phyloP scores from a whole-genome alignment of 2,888 invertebrate species.

The Calephelis perditalis region DNA sequence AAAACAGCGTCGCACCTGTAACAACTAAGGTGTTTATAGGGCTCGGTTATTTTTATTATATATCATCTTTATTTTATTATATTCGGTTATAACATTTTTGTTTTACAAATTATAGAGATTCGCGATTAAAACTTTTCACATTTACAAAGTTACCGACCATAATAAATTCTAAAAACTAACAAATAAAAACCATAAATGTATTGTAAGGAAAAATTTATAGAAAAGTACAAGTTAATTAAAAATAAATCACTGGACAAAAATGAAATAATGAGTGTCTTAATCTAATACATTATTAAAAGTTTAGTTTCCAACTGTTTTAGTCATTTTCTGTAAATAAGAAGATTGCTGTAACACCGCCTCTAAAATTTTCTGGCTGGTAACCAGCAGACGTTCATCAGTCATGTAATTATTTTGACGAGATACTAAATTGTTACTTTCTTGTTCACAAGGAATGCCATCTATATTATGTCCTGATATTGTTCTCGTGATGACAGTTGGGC shows the following conservation, averaged over 20 bases:
- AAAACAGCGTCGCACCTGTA: too few species aligned
- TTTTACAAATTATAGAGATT: too few species aligned
- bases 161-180: too few species aligned
- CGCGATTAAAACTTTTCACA: too few species aligned
- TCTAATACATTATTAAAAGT: background rate
- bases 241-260: constrained; percentile 8
- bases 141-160: too few species aligned
- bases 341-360: constrained; percentile 60
- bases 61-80: too few species aligned
- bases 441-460: constrained; percentile 56
- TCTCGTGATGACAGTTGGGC: constrained; percentile 38
- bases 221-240: background rate
- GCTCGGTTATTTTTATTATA: too few species aligned
- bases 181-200: too few species aligned
- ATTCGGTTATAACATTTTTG: too few species aligned
- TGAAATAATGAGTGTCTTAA: background rate
- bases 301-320: constrained; percentile 2
- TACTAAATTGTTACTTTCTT: constrained; percentile 27
- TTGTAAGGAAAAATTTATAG: too few species aligned
- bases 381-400: constrained; percentile 53
- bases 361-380: constrained; percentile 55
- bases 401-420: constrained; percentile 24
- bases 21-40: too few species aligned
- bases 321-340: constrained; percentile 38
- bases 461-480: constrained; percentile 39